Percentiles rank a stretch among this genome's conserved stretches.
Conservation (phyloP, 2,888 invertebrate species). For the Rotaria socialis region DNA sequence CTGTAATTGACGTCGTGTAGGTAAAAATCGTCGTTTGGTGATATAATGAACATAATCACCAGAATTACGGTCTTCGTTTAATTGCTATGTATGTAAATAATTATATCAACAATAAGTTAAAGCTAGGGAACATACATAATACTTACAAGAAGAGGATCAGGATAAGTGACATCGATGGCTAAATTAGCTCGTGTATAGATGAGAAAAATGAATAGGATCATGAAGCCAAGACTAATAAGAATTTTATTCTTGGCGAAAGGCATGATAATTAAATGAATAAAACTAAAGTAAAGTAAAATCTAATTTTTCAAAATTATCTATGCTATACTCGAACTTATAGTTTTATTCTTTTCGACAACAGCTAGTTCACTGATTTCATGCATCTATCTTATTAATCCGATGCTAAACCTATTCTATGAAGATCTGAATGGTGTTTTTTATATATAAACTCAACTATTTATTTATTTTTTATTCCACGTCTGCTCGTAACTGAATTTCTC, state of each 20-base stretch:
- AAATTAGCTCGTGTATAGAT: not conserved
- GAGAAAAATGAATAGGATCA: not conserved
- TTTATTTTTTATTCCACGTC: no score
- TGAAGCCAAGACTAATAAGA: not conserved
- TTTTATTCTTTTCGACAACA: not conserved
- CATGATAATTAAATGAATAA: not conserved
- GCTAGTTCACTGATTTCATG: not conserved
- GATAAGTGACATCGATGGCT: not conserved
- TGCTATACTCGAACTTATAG: not conserved
- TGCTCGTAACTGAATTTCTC: not conserved
- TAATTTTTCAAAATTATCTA: no score
- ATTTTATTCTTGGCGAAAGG: not conserved
- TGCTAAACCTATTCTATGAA: not conserved
- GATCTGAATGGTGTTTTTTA: not conserved
- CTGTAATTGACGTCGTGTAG: not conserved
- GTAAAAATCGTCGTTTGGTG: conserved; percentile 14
- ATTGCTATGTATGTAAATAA: not conserved
- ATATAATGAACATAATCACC: not conserved
- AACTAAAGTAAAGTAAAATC: no score
- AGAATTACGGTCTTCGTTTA: not conserved
- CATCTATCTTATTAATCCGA: not conserved
- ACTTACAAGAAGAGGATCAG: not conserved
- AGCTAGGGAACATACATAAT: not conserved
- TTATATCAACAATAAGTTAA: not conserved
- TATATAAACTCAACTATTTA: not conserved